Evolutionary conservation across 2,888 invertebrate genomes (phyloP), one percentile per base, ranked within the genome.

Genomic region (Taenaris catops): DNA sequence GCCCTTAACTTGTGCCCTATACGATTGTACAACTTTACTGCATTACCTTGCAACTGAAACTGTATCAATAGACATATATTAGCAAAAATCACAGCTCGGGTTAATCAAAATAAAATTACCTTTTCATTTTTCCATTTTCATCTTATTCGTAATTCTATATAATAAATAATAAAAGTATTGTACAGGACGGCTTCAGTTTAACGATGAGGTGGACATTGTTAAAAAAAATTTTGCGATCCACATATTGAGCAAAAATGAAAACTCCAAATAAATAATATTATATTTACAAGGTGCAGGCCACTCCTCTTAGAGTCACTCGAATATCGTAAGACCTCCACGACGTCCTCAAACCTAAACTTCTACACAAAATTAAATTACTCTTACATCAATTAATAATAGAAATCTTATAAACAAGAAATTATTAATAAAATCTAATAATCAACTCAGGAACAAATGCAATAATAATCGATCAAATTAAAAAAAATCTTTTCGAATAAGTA

Each of bases 361-460:
- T 67, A 66, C 51, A 55, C 63, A 64, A 60, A 59, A 69, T 74
- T 70, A 75, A 74, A 74, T 78, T 75, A 81, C 49, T 70, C 70
- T 75, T 73, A 74, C 16, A 65, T 71, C 60, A 55, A 68, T 36
- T 20, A 66, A 64, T 62, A 58, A 64, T 67, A 72, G 51, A 70
- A 62, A 55, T 63, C 74, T 75, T 76, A 79, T 45, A 55, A 73
- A 70, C 64, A 61, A 73, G 54, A 70, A 69, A 70, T 69, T 71
- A 70, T 68, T 58, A 62, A 81, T 83, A 84, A 81, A 83, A 81
- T 81, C 78, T 83, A 83, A 73, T 68, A 76, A 72, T 80, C 79
- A 84, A 80, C 75, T 84, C 86, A 86, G 86, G 86, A 86, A 86
- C 86, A 84, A 86, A 86, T 86, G 86, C 86, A 86, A 80, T 83